Conservation (phyloP, 2,113 vertebrate genomes). For the Girardinichthys multiradiatus region DNA sequence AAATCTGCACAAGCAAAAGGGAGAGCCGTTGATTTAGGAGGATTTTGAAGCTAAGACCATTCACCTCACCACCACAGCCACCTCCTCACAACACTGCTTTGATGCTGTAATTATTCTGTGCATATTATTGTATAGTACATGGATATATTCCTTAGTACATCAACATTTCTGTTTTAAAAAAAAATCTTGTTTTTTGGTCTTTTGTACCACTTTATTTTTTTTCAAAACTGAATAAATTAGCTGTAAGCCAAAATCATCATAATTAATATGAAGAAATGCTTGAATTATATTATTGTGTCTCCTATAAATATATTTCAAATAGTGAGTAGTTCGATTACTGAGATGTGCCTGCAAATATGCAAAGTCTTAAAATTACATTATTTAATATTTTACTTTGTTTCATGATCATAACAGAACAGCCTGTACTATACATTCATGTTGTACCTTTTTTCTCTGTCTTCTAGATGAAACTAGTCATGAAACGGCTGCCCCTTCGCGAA, state of each 20-base stretch:
- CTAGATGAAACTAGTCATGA: slow-evolving; percentile 96
- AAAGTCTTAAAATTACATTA: not conserved
- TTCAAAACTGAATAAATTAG: not conserved
- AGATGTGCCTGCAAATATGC: not conserved
- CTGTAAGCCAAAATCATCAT: not conserved
- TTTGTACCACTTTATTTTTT: not conserved
- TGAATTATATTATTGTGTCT: not conserved
- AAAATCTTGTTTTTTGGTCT: not conserved
- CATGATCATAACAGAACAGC: not conserved
- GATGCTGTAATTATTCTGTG: too few relatives aligned
- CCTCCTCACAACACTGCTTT: too few relatives aligned
- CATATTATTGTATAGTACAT: too few relatives aligned
- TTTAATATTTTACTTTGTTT: not conserved
- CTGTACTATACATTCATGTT: slow-evolving; percentile 6
- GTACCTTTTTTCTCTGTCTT: not conserved
- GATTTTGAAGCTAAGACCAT: too few relatives aligned
- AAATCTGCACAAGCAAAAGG: too few relatives aligned
- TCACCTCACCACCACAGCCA: too few relatives aligned
- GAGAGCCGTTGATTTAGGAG: too few relatives aligned
- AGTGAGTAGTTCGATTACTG: not conserved
- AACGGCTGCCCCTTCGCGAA: slow-evolving; percentile 94
- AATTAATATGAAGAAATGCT: not conserved
- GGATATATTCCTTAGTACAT: not conserved
- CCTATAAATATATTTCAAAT: too few relatives aligned
- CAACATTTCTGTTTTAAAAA: not conserved